Conservation (phyloP, 2,888 invertebrate species). For the Drosophila lutescens region DNA sequence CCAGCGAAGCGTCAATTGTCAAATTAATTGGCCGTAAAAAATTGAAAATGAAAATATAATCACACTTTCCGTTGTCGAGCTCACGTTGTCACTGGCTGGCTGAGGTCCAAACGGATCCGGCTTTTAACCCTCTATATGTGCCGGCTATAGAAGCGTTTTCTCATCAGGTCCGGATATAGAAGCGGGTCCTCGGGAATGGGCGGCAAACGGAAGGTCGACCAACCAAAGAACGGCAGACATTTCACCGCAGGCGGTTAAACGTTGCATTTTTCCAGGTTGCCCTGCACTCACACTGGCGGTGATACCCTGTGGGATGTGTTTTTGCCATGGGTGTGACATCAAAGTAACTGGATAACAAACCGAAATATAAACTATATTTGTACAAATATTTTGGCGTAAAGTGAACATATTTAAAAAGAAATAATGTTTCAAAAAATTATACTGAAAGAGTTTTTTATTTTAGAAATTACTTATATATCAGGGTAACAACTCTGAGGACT, state of each 20-base stretch:
- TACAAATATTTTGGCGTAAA: neutral
- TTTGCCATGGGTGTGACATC: neutral
- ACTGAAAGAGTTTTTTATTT: no score
- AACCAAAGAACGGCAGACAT: constrained; percentile 70
- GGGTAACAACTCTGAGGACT: no score
- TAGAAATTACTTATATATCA: no score
- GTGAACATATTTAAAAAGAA: no score
- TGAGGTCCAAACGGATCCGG: constrained; percentile 49
- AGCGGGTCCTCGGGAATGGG: constrained; percentile 32
- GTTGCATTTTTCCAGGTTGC: constrained; percentile 66
- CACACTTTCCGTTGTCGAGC: constrained; percentile 80
- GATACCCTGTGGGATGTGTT: constrained; percentile 43
- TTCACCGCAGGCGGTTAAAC: constrained; percentile 67
- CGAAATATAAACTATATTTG: no score
- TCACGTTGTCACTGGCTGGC: constrained; percentile 46
- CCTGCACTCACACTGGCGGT: constrained; percentile 12
- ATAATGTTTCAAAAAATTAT: no score
- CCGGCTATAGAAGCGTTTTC: constrained; percentile 49
- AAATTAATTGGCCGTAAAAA: constrained; percentile 84
- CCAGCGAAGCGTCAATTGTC: constrained; percentile 80
- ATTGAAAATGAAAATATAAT: constrained; percentile 85
- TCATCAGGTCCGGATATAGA: constrained; percentile 46
- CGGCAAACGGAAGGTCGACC: constrained; percentile 33
- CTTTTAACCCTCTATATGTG: constrained; percentile 57
- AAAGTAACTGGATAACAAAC: no score